phyloP scores from a whole-genome alignment of 2,888 invertebrate species.

The Sialis lutaria region DNA sequence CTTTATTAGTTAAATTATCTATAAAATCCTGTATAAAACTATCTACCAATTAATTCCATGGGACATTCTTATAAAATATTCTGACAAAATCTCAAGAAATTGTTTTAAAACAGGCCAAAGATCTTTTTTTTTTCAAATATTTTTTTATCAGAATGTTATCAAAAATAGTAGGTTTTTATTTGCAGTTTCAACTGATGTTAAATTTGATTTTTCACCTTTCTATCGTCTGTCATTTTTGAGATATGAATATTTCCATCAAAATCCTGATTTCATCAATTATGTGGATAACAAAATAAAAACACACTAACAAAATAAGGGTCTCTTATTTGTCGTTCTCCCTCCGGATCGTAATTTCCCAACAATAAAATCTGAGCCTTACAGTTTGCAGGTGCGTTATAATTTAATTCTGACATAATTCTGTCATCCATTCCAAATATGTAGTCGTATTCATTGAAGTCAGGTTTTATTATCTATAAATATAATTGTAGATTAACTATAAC shows the following conservation, averaged over 20 bases:
- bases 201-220: neutral
- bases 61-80: too few relatives aligned
- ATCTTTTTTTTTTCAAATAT: too few relatives aligned
- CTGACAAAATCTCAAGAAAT: too few relatives aligned
- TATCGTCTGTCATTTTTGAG: neutral
- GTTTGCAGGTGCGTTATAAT: constrained; percentile 37
- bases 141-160: too few relatives aligned
- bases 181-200: too few relatives aligned
- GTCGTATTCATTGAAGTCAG: constrained; percentile 68
- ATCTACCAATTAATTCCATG: too few relatives aligned
- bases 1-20: constrained; percentile 1
- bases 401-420: constrained; percentile 59
- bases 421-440: constrained; percentile 94
- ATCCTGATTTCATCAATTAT: neutral
- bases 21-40: too few relatives aligned
- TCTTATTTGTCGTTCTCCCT: constrained; percentile 61
- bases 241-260: constrained; percentile 1
- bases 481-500: neutral
- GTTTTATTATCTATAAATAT: constrained; percentile 41
- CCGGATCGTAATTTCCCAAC: constrained; percentile 71
- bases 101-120: too few relatives aligned
- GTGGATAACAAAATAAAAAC: too few relatives aligned
- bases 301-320: constrained; percentile 74
- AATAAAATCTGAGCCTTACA: constrained; percentile 57
- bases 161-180: too few relatives aligned